Percentiles rank a stretch among this genome's conserved stretches.
phyloP scores from a whole-genome alignment of 2,797 vertebrate genomes.

The Xiphophorus birchmanni region DNA sequence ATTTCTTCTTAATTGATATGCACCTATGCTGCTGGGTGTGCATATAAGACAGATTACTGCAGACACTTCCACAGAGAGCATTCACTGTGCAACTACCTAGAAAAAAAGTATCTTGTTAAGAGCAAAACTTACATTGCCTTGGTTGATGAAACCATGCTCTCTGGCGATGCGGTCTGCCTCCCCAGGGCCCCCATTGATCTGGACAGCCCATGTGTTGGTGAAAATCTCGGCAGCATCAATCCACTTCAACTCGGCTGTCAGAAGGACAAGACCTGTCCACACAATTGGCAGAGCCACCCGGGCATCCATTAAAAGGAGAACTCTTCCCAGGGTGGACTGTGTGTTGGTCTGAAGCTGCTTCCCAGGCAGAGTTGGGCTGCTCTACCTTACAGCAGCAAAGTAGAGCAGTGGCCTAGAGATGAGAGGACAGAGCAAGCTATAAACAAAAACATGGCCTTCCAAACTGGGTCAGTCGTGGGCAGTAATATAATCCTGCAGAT shows the following conservation, averaged over 20 bases:
- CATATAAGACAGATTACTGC: background rate
- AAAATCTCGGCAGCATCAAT: slow-evolving; percentile 81
- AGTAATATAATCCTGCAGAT: slow-evolving; percentile 39
- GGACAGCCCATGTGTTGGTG: slow-evolving; percentile 96
- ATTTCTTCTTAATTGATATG: background rate
- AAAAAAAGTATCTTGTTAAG: background rate
- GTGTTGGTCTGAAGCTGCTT: slow-evolving; percentile 63
- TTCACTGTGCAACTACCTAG: background rate
- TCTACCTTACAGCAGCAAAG: slow-evolving; percentile 66
- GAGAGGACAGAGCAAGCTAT: slow-evolving; percentile 65
- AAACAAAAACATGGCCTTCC: slow-evolving; percentile 60
- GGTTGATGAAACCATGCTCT: slow-evolving; percentile 93
- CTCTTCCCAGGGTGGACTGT: slow-evolving; percentile 57
- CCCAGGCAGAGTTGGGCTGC: slow-evolving; percentile 50
- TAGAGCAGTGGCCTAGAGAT: slow-evolving; percentile 74
- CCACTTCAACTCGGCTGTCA: slow-evolving; percentile 71
- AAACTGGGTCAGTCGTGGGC: slow-evolving; percentile 58
- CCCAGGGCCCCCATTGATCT: slow-evolving; percentile 82
- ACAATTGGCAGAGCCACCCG: slow-evolving; percentile 84
- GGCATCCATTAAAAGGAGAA: slow-evolving; percentile 90
- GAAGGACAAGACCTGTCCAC: slow-evolving; percentile 84
- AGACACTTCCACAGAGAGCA: background rate
- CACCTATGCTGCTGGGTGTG: background rate
- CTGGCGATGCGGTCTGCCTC: slow-evolving; percentile 87
- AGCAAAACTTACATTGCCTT: slow-evolving; percentile 85